Conservation (phyloP, 2,113 vertebrate species). For the Sisor rabdophorus region DNA sequence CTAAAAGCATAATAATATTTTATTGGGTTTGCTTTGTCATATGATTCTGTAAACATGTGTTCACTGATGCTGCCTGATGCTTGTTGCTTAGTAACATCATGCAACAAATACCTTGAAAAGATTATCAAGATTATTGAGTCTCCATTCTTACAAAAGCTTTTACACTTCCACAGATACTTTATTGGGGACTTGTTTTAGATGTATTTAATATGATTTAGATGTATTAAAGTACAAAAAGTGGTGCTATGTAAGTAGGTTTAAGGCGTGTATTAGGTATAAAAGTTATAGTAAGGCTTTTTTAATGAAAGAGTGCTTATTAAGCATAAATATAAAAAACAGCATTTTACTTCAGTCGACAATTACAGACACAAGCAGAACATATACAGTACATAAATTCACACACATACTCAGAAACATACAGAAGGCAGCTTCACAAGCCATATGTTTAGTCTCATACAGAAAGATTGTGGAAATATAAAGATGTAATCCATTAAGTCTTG, state of each 20-base stretch:
- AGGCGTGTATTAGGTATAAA: constrained; percentile 9
- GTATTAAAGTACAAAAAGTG: not conserved
- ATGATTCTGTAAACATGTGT: constrained; percentile 27
- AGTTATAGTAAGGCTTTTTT: constrained; percentile 13
- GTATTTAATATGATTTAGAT: not conserved
- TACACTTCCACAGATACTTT: not conserved
- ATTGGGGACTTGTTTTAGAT: not conserved
- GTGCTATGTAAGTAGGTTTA: not conserved
- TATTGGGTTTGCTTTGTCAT: constrained; percentile 29
- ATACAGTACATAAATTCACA: too few species aligned
- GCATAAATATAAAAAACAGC: constrained; percentile 31
- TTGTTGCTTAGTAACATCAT: constrained; percentile 39
- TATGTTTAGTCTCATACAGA: too few species aligned
- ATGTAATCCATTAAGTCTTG: too few species aligned
- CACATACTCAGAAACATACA: too few species aligned
- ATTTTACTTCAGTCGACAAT: too few species aligned
- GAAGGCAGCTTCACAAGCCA: too few species aligned
- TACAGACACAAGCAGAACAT: too few species aligned
- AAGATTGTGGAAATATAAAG: too few species aligned
- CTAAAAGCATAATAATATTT: constrained; percentile 1
- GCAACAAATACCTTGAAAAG: constrained; percentile 29
- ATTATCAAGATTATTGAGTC: not conserved
- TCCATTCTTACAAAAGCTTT: too few species aligned
- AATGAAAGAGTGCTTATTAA: constrained; percentile 62
- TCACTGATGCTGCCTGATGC: constrained; percentile 15